Base-by-base conservation (phyloP, 2,113 vertebrate genomes). In the Mohoua ochrocephala region DNA sequence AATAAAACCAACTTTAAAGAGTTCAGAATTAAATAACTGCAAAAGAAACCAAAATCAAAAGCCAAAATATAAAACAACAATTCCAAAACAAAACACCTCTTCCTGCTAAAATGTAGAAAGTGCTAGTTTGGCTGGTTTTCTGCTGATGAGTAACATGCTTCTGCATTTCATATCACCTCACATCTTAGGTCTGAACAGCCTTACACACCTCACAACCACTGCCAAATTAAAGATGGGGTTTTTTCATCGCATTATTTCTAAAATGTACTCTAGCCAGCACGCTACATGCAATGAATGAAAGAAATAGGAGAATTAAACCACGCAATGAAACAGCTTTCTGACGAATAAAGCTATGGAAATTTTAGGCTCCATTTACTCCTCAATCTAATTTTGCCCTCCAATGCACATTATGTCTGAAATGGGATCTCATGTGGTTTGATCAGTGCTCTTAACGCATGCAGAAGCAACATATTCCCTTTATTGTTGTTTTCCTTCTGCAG, bases 341-440 rank as follows among this genome's bases (percentile, higher is more conserved):
- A 98, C 95, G 84, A 98, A 98, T 98, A 98, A 98, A 98, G 98
- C 98, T 97, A 98, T 97, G 97, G 98, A 98, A 98, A 98, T 98
- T 98, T 98, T 98, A 98, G 97, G 98, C 98, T 98, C 98, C 98
- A 98, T 98, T 98, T 98, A 98, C 98, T 98, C 97, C 98, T 98
- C 98, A 98, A 98, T 98, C 98, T 98, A 98, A 98, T 98, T 98
- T 98, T 98, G 98, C 98, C 98, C 98, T 98, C 98, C 95, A 98
- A 98, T 98, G 98, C 98, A 98, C 98, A 98, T 98, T 98, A 98
- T 97, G 97, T 95, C 94, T 92, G 92, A 98, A 98, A 98, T 98
- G 98, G 98, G 98, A 98, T 98, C 98, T 98, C 98, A 98, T 98
- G 98, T 97, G 98, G 98, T 96, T 98, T 98, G 98, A 98, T 97